phyloP scores from a whole-genome alignment of 2,888 invertebrate genomes.

The Psylliodes chrysocephalus region DNA sequence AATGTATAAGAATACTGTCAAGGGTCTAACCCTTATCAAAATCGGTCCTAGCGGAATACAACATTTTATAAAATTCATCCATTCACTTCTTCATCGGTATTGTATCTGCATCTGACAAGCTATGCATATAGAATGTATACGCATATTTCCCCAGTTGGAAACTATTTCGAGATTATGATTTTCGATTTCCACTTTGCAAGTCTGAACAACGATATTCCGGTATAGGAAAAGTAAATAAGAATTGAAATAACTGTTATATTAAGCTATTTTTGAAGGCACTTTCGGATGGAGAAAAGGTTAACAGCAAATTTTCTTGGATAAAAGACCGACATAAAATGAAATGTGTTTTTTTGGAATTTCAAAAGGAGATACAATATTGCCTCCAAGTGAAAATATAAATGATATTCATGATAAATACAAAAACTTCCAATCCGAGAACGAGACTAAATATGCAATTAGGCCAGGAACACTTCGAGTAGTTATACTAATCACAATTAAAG shows the following conservation, averaged over 20 bases:
- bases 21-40: constrained; percentile 7
- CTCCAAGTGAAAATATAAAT: too few relatives aligned
- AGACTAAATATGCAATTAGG: too few relatives aligned
- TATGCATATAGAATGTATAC: constrained; percentile 15
- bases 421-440: too few relatives aligned
- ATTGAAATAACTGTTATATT: neutral
- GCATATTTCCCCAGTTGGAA: constrained; percentile 21
- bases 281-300: too few relatives aligned
- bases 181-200: constrained; percentile 22
- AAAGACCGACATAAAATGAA: too few relatives aligned
- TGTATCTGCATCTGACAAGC: constrained; percentile 7
- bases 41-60: neutral
- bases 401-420: too few relatives aligned
- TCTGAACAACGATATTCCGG: neutral
- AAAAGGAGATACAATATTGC: too few relatives aligned
- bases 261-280: neutral
- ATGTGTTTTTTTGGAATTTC: too few relatives aligned
- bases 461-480: too few relatives aligned
- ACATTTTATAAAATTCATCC: neutral
- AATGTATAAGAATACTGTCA: neutral
- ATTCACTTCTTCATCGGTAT: neutral
- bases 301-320: too few relatives aligned
- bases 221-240: neutral
- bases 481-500: too few relatives aligned
- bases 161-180: constrained; percentile 16